A percentile compares a stretch with the other conserved stretches of the same genome.
Evolutionary conservation across 2,113 vertebrate species (phyloP).

Genomic region (Carassius gibelio): DNA sequence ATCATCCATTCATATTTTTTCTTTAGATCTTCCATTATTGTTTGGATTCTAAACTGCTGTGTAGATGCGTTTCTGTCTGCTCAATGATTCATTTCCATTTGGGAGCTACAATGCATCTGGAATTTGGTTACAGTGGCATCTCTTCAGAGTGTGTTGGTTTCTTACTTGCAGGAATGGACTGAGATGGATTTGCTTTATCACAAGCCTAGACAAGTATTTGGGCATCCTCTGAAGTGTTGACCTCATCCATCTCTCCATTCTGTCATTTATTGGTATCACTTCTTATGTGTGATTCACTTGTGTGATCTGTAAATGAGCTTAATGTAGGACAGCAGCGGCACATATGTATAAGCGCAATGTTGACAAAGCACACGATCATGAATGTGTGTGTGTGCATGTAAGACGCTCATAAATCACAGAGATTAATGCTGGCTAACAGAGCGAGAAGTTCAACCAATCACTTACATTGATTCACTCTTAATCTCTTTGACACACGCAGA

Average conservation of each 20-base stretch:
- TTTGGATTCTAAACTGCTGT: neutral
- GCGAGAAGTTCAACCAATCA: slow-evolving; percentile 1
- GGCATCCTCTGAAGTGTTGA: neutral
- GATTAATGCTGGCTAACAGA: slow-evolving; percentile 18
- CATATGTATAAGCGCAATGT: neutral
- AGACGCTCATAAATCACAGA: slow-evolving; percentile 18
- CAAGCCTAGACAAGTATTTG: slow-evolving; percentile 9
- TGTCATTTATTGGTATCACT: slow-evolving; percentile 16
- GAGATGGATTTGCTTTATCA: neutral
- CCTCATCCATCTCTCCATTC: neutral
- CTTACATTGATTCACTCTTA: slow-evolving; percentile 23
- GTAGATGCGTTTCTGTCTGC: neutral
- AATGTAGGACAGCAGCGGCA: slow-evolving; percentile 3
- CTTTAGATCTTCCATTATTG: neutral
- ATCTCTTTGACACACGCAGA: slow-evolving; percentile 7
- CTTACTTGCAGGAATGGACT: neutral
- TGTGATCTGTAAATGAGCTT: neutral
- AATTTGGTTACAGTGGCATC: neutral
- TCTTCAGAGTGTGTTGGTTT: neutral
- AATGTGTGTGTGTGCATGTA: neutral
- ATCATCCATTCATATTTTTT: neutral
- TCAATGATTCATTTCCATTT: neutral
- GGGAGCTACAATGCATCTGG: neutral
- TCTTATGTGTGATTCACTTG: neutral
- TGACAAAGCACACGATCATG: neutral